Percentiles rank a stretch among this genome's conserved stretches.
These are phyloP conservation scores for Gnathonemus echidnorhynchus DNA, from an alignment of 2,113 vertebrate genomes.

Conservation along the genomic window DNA sequence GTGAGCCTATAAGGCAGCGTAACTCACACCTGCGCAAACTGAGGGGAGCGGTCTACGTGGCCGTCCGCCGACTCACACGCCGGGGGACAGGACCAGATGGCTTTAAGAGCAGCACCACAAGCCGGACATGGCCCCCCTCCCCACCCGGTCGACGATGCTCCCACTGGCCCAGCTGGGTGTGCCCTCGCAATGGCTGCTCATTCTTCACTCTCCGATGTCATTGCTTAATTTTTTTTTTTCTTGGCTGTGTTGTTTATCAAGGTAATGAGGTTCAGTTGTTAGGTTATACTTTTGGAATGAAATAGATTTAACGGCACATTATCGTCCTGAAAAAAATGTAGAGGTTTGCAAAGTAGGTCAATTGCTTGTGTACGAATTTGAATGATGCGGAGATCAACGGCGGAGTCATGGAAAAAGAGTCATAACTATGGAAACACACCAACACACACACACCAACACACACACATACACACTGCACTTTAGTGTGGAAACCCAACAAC, in stretches of 20 bases:
- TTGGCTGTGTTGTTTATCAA: neutral
- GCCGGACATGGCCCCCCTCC: neutral
- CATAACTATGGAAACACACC: neutral
- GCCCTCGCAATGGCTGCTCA: neutral
- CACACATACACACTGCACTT: neutral
- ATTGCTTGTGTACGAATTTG: neutral
- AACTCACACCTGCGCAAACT: neutral
- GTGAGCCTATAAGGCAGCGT: neutral
- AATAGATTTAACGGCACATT: neutral
- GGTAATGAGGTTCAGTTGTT: neutral
- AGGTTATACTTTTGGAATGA: neutral
- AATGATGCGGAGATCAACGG: neutral
- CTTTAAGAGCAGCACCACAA: neutral
- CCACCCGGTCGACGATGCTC: neutral
- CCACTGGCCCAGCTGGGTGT: neutral
- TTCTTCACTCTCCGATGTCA: neutral
- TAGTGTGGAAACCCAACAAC: neutral
- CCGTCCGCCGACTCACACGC: neutral
- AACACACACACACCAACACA: neutral
- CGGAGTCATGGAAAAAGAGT: neutral
- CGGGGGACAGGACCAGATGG: neutral
- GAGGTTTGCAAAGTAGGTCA: neutral
- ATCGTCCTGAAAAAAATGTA: neutral
- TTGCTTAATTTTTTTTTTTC: neutral
- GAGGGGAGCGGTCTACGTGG: neutral